phyloP scores from a whole-genome alignment of 2,888 invertebrate species.

The Meghimatium bilineatum region DNA sequence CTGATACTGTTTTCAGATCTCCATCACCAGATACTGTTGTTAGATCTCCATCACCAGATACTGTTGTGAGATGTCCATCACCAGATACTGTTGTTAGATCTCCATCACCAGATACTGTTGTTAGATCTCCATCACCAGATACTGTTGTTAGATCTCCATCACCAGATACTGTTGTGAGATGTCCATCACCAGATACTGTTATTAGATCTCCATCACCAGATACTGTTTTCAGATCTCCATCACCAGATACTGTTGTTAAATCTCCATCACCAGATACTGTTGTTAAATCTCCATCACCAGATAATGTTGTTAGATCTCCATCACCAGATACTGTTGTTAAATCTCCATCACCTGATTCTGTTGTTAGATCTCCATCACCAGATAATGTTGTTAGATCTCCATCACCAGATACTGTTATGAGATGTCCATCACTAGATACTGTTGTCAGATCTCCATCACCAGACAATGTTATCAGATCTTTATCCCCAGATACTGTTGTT shows the following conservation, averaged over 20 bases:
- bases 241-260: not conserved
- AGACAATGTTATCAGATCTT: not conserved
- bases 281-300: not conserved
- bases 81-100: not conserved
- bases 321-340: constrained; percentile 1
- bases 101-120: constrained; percentile 5
- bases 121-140: not conserved
- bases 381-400: constrained; percentile 2
- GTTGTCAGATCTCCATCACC: not conserved
- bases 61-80: not conserved
- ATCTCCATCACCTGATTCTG: not conserved
- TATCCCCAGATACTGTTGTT: not conserved
- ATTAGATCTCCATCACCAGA: not conserved
- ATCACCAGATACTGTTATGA: not conserved
- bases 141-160: not conserved
- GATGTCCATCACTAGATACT: not conserved
- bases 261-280: not conserved
- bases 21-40: constrained; percentile 1
- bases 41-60: not conserved
- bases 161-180: not conserved
- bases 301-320: not conserved
- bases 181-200: not conserved
- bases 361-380: not conserved
- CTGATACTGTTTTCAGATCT: not conserved
- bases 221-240: not conserved